phyloP scores from a whole-genome alignment of 2,888 invertebrate species.

The Athetis lepigone region DNA sequence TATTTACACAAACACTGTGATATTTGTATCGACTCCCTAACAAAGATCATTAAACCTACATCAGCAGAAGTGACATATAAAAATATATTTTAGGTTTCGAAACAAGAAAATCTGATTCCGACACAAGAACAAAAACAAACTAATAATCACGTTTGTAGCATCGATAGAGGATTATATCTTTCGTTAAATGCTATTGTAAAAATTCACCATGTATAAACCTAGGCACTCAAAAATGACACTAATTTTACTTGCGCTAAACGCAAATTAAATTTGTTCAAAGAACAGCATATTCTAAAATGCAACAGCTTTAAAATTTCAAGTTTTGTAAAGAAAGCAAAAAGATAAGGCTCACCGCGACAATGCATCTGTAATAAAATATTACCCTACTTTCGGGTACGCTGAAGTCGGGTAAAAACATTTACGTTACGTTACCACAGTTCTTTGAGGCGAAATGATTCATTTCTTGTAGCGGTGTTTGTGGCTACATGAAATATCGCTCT shows the following conservation, averaged over 20 bases:
- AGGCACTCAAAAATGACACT: too few species aligned
- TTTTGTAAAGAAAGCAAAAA: constrained; percentile 36
- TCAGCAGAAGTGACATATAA: too few species aligned
- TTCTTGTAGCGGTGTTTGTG: neutral
- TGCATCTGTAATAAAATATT: constrained; percentile 43
- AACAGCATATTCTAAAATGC: constrained; percentile 19
- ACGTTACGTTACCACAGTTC: constrained; percentile 1
- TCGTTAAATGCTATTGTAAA: too few species aligned
- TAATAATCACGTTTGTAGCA: too few species aligned
- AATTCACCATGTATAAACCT: too few species aligned
- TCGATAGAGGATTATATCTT: too few species aligned
- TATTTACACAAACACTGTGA: too few species aligned
- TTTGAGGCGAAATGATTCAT: constrained; percentile 11
- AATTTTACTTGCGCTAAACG: constrained; percentile 7
- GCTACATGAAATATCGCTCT: neutral
- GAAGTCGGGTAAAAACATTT: constrained; percentile 16
- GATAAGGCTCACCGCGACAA: constrained; percentile 34
- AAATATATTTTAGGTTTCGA: too few species aligned
- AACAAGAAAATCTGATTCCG: too few species aligned
- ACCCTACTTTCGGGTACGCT: constrained; percentile 30
- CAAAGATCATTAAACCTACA: too few species aligned
- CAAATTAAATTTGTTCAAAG: constrained; percentile 9
- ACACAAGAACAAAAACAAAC: too few species aligned
- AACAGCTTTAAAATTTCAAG: constrained; percentile 38
- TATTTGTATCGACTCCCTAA: too few species aligned